These are phyloP conservation scores for Aphelinus certus DNA, from an alignment of 1,140 invertebrate species.

Conservation along the genomic window DNA sequence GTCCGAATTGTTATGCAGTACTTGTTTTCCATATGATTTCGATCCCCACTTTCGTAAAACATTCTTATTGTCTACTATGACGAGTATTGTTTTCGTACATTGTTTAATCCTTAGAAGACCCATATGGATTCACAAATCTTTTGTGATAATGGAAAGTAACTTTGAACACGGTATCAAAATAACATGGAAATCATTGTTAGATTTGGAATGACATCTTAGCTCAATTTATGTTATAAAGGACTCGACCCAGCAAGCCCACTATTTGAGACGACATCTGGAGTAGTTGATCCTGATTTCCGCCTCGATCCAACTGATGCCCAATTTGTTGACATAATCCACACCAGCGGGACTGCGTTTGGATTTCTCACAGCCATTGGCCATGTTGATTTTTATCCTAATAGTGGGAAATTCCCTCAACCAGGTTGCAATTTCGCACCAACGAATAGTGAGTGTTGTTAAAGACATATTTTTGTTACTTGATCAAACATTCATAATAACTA, in stretches of 20 bases:
- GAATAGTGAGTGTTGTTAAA: constrained; percentile 41
- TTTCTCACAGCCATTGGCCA: constrained; percentile 60
- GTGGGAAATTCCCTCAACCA: constrained; percentile 59
- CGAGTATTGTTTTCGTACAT: too few relatives aligned
- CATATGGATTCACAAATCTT: too few relatives aligned
- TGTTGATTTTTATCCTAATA: constrained; percentile 67
- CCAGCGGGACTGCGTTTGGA: constrained; percentile 62
- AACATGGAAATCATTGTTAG: too few relatives aligned
- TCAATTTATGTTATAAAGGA: constrained; percentile 48
- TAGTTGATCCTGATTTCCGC: constrained; percentile 56
- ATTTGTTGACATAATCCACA: constrained; percentile 70
- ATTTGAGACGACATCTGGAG: constrained; percentile 56
- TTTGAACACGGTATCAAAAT: too few relatives aligned
- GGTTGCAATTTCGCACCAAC: constrained; percentile 55
- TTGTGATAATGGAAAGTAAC: too few relatives aligned
- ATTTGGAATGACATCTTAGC: too few relatives aligned
- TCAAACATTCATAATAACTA: background rate
- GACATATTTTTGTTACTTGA: background rate
- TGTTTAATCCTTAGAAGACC: too few relatives aligned
- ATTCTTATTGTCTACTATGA: too few relatives aligned
- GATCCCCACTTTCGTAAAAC: too few relatives aligned
- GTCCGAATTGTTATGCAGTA: too few relatives aligned
- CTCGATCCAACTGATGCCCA: constrained; percentile 63
- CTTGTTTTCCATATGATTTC: too few relatives aligned
- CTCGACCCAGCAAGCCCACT: constrained; percentile 69